Evolutionary conservation across 1,140 invertebrate species (phyloP).

Genomic region (Drosophila athabasca): DNA sequence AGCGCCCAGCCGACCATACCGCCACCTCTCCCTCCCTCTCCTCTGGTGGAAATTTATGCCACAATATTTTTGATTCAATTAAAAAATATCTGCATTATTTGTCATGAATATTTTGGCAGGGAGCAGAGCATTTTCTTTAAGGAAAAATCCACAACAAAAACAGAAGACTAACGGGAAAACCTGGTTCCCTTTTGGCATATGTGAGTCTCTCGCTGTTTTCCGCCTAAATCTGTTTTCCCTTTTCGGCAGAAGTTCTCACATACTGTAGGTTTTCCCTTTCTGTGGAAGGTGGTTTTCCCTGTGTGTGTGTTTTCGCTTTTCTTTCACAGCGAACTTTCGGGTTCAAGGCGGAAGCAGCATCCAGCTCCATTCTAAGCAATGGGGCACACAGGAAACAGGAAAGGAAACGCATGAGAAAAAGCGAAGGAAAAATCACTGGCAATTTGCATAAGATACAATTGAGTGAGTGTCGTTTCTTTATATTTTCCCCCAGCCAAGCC

Average conservation of each 20-base stretch:
- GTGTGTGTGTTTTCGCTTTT: constrained; percentile 22
- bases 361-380: constrained; percentile 20
- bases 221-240: too few relatives aligned
- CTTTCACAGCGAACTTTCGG: constrained; percentile 23
- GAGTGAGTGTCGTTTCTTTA: constrained; percentile 75
- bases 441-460: constrained; percentile 83
- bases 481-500: constrained; percentile 41
- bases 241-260: too few relatives aligned
- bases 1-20: too few relatives aligned
- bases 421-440: constrained; percentile 79
- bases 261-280: too few relatives aligned
- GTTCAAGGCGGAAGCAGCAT: constrained; percentile 32
- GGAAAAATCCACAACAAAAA: constrained; percentile 25
- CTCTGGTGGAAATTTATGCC: constrained; percentile 10
- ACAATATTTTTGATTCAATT: constrained; percentile 44
- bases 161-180: constrained; percentile 2
- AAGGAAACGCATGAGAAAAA: constrained; percentile 49
- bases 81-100: constrained; percentile 39
- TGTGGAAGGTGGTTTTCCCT: not conserved
- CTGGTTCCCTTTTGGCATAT: constrained; percentile 7
- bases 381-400: constrained; percentile 35
- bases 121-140: constrained; percentile 9
- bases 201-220: not conserved
- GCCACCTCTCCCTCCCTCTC: not conserved
- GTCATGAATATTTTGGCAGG: constrained; percentile 50